Base-by-base conservation (phyloP, 1,140 invertebrate species). In the Drosophila takahashii region DNA sequence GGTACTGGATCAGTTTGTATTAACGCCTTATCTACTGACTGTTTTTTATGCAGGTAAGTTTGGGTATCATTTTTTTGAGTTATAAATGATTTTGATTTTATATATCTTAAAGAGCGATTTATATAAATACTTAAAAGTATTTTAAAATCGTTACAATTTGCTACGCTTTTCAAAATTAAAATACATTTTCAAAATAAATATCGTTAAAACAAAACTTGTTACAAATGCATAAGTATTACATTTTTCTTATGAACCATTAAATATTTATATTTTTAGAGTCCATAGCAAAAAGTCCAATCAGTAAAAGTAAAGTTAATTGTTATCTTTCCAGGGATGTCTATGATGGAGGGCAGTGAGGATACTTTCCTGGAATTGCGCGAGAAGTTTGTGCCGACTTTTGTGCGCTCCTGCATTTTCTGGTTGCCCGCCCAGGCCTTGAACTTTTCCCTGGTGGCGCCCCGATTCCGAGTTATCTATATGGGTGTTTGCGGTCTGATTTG, bases 401-500 rank as follows among this genome's bases (percentile, higher is more conserved):
- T 94, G 77, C 94, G 94, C 0, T 96, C 95, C 32, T 96, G 96
- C 69, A 92, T 94, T 36, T 97, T 96, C 83, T 97, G 96, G 96
- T 84, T 97, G 11, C 96, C 96, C 2, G 95, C 94, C 2, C 96
- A 97, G 92, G 94, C 94, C 0, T 83, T 96, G 10, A 97, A 97
- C 89, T 97, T 97, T 91, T 90, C 94, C 16, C 83, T 96, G 37
- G 89, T 97, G 29, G 95, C 95, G 0, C 93, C 95, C 3, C 92
- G 94, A 50, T 93, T 95, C 42, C 92, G 96, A 10, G 95, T 96
- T 1, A 94, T 95, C 0, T 96, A 95, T 77, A 95, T 97, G 22
- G 95, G 95, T 2, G 91, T 94, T 0, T 95, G 94, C 34, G 94
- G 95, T 9, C 95, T 97, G 64, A 92, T 95, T 26, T 97, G 96